A percentile compares a stretch with the other conserved stretches of the same genome.
Conservation (phyloP, 2,113 vertebrate species). For the Vidua chalybeata region DNA sequence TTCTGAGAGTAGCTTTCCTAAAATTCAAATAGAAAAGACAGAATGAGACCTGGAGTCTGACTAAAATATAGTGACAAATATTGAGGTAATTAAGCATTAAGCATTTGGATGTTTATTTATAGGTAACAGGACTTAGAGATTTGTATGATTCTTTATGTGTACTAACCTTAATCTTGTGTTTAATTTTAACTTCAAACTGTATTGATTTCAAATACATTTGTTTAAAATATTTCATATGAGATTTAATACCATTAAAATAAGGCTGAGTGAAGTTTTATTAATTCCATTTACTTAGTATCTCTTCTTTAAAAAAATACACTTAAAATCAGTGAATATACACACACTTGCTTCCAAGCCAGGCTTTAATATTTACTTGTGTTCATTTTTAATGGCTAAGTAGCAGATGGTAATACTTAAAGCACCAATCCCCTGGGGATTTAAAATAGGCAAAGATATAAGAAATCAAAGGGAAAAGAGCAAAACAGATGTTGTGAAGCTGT, state of each 20-base stretch:
- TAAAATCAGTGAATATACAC: background rate
- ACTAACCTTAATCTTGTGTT: background rate
- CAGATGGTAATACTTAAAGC: constrained; percentile 43
- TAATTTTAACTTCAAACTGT: background rate
- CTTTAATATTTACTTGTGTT: constrained; percentile 23
- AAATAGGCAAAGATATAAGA: background rate
- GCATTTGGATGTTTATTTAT: background rate
- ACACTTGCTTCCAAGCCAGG: background rate
- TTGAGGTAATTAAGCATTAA: background rate
- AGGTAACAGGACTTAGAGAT: background rate
- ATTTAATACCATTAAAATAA: background rate
- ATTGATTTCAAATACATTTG: background rate
- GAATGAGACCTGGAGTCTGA: background rate
- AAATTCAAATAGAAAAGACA: background rate
- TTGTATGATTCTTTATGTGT: background rate
- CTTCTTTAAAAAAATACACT: background rate
- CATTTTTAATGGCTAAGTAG: background rate
- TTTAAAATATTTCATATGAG: background rate
- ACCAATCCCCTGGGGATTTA: background rate
- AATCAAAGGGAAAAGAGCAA: background rate
- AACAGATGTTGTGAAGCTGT: constrained; percentile 38
- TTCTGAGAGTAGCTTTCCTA: background rate
- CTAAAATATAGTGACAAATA: background rate
- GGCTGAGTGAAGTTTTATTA: background rate
- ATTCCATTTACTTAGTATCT: background rate